Conservation (phyloP, 2,797 vertebrate species). For the Hydrolagus colliei region DNA sequence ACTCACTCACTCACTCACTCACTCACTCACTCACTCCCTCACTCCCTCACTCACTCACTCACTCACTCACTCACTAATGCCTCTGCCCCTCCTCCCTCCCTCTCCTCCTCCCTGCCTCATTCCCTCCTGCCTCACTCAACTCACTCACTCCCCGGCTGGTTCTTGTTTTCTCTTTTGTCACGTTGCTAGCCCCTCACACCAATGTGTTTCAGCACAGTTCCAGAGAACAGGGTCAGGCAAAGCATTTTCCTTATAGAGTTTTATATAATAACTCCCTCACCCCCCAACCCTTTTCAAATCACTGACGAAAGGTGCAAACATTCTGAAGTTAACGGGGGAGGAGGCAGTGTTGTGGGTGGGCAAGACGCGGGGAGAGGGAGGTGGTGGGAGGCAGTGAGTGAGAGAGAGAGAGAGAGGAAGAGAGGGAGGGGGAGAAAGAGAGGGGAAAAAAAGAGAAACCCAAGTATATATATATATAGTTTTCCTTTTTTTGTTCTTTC, state of each 20-base stretch:
- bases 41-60: not conserved
- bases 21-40: not conserved
- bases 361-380: too few relatives aligned
- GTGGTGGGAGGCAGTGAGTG: too few relatives aligned
- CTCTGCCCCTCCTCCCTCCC: too few relatives aligned
- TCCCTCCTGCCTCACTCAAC: not conserved
- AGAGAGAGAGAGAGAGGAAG: too few relatives aligned
- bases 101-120: conserved; percentile 16
- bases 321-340: conserved; percentile 49
- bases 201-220: conserved; percentile 53
- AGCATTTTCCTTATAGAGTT: not conserved
- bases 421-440: conserved; percentile 52
- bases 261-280: too few relatives aligned
- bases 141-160: conserved; percentile 48
- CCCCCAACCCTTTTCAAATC: not conserved
- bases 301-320: not conserved
- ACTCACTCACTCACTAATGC: too few relatives aligned
- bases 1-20: too few relatives aligned
- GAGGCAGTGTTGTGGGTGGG: conserved; percentile 36
- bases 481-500: conserved; percentile 33
- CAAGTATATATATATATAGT: conserved; percentile 34
- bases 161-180: conserved; percentile 62
- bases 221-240: conserved; percentile 14
- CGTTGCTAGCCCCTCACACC: conserved; percentile 57
- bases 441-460: conserved; percentile 42